phyloP scores from a whole-genome alignment of 2,113 vertebrate genomes.

The Rhinoptilus africanus region DNA sequence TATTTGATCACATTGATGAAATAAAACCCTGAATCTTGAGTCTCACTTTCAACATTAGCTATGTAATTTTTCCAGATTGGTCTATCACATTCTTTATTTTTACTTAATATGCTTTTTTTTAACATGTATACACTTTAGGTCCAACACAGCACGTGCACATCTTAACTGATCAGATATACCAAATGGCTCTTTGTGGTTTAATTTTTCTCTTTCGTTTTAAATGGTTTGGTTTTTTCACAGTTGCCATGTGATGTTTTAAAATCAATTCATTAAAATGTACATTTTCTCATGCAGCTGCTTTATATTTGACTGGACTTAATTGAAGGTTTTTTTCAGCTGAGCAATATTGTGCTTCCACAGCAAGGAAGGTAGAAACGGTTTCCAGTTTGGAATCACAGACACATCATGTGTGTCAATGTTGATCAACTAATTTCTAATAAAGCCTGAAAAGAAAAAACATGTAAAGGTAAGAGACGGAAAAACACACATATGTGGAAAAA shows the following conservation, averaged over 20 bases:
- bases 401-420: background rate
- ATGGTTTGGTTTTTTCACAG: background rate
- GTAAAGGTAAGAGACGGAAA: conserved; percentile 6
- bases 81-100: background rate
- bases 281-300: background rate
- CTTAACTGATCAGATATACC: background rate
- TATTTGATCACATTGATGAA: background rate
- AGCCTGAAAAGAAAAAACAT: background rate
- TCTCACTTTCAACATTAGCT: background rate
- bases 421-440: conserved; percentile 26
- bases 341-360: background rate
- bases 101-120: background rate
- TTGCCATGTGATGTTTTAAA: background rate
- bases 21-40: background rate
- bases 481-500: conserved; percentile 15
- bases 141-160: background rate
- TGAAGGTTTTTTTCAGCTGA: background rate
- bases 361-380: background rate
- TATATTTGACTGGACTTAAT: background rate
- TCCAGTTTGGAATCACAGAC: background rate
- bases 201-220: background rate
- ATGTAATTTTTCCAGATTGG: background rate
- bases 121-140: background rate
- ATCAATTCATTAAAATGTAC: background rate
- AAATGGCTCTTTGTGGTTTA: background rate